Conservation (phyloP, 2,797 vertebrate species). For the Anguilla marmorata region DNA sequence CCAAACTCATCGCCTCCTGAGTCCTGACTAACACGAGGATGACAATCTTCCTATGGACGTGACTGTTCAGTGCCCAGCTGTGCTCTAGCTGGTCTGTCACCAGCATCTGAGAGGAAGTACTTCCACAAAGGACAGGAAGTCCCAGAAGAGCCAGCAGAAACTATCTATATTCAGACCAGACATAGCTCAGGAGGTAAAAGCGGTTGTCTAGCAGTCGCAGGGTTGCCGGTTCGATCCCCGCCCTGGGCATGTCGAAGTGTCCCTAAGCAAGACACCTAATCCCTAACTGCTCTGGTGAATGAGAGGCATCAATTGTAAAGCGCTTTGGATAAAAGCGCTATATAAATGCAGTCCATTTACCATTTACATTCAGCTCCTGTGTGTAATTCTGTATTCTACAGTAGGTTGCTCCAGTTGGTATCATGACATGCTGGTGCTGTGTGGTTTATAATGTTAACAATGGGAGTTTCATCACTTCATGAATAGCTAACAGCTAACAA, state of each 20-base stretch:
- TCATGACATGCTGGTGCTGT: not conserved
- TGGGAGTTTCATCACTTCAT: not conserved
- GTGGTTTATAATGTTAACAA: not conserved
- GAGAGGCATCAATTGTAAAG: too few relatives aligned
- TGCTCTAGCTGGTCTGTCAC: not conserved
- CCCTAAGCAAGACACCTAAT: too few relatives aligned
- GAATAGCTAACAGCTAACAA: not conserved
- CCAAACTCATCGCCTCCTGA: conserved; percentile 14
- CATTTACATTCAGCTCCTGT: not conserved
- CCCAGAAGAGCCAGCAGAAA: not conserved
- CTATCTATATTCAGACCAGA: not conserved
- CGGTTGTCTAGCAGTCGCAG: too few relatives aligned
- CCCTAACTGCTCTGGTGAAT: too few relatives aligned
- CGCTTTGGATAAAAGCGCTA: too few relatives aligned
- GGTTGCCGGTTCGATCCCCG: too few relatives aligned
- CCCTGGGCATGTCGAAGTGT: too few relatives aligned
- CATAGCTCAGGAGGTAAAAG: not conserved
- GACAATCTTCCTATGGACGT: not conserved
- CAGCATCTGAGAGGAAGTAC: not conserved
- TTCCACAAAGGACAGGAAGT: not conserved
- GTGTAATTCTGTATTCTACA: not conserved
- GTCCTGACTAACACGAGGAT: not conserved
- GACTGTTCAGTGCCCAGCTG: not conserved
- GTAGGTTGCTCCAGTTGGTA: not conserved
- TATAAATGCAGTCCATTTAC: too few relatives aligned